Percentiles rank a stretch among this genome's conserved stretches.
Conservation (phyloP, 2,888 invertebrate genomes). For the Byasa hedistus region DNA sequence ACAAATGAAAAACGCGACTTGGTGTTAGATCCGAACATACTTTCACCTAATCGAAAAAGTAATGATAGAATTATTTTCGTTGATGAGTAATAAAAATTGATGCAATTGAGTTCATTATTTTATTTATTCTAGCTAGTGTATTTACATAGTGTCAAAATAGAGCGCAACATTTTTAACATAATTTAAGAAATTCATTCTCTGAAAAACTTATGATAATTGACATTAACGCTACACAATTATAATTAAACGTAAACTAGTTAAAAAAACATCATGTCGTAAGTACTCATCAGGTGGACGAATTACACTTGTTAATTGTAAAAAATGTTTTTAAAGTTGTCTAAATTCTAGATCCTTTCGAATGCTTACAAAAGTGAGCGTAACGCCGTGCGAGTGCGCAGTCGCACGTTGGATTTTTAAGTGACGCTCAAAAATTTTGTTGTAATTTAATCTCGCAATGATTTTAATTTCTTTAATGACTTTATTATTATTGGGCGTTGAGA, state of each 20-base stretch:
- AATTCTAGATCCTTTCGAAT: slow-evolving; percentile 71
- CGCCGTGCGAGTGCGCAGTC: slow-evolving; percentile 58
- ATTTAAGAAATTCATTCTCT: background rate
- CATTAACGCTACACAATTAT: background rate
- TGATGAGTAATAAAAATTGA: slow-evolving; percentile 41
- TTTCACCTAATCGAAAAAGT: slow-evolving; percentile 59
- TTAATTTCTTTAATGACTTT: slow-evolving; percentile 53
- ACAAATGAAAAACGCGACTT: slow-evolving; percentile 42
- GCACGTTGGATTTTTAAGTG: slow-evolving; percentile 46
- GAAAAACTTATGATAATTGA: background rate
- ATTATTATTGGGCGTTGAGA: slow-evolving; percentile 56
- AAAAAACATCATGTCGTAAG: slow-evolving; percentile 8
- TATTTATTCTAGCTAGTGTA: background rate
- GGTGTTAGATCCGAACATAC: slow-evolving; percentile 48
- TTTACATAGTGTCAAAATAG: background rate
- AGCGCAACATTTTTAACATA: background rate
- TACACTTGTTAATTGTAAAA: slow-evolving; percentile 13
- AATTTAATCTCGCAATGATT: slow-evolving; percentile 45
- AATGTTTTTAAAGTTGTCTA: slow-evolving; percentile 49
- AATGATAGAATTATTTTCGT: slow-evolving; percentile 62
- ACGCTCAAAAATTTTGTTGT: slow-evolving; percentile 37
- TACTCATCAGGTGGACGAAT: slow-evolving; percentile 8
- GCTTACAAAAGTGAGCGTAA: slow-evolving; percentile 71
- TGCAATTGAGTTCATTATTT: background rate
- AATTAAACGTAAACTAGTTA: background rate